Evolutionary conservation across 2,113 vertebrate species (phyloP).

Genomic region (Chaenogobius annularis): DNA sequence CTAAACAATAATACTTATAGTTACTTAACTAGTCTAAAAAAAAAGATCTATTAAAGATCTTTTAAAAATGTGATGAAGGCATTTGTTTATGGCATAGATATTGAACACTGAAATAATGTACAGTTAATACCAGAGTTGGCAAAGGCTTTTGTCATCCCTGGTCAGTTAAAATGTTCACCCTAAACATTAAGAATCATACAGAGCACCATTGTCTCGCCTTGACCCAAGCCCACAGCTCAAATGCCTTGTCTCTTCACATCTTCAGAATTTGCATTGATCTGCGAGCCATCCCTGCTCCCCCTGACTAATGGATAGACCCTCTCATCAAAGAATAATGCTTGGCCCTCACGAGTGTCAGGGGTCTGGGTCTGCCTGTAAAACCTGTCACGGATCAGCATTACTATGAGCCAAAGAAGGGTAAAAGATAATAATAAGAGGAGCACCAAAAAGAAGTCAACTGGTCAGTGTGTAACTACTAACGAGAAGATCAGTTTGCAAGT

Average conservation of each 20-base stretch:
- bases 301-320: constrained; percentile 47
- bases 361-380: constrained; percentile 2
- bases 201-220: background rate
- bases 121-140: background rate
- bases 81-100: too few species aligned
- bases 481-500: background rate
- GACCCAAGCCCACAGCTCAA: background rate
- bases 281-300: constrained; percentile 6
- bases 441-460: constrained; percentile 4
- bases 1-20: too few species aligned
- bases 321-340: constrained; percentile 56
- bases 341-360: constrained; percentile 19
- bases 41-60: too few species aligned
- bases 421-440: background rate
- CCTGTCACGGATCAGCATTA: constrained; percentile 9
- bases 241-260: constrained; percentile 23
- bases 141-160: background rate
- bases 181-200: background rate
- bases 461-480: background rate
- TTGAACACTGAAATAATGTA: background rate
- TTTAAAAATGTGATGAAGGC: too few species aligned
- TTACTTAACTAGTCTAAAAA: too few species aligned
- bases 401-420: background rate
- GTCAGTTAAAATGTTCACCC: background rate
- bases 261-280: constrained; percentile 38